A percentile compares a stretch with the other conserved stretches of the same genome.
phyloP scores from a whole-genome alignment of 2,113 vertebrate species.

The Cygnus buccinator region DNA sequence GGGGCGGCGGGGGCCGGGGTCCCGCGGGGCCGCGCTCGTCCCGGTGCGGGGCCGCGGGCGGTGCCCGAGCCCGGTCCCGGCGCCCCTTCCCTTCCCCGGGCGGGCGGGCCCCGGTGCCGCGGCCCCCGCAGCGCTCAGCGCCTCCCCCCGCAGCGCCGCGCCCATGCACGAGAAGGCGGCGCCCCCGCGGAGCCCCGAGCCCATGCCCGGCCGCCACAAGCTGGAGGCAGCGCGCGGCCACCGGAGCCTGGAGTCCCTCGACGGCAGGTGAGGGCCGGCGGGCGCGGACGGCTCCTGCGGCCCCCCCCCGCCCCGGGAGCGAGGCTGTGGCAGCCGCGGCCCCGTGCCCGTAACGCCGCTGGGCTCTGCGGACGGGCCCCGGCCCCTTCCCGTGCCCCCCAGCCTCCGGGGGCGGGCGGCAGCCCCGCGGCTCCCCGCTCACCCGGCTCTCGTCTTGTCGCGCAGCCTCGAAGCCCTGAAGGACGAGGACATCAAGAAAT shows the following conservation, averaged over 20 bases:
- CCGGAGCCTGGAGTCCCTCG: conserved; percentile 50
- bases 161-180: conserved; percentile 69
- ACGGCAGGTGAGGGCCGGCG: conserved; percentile 40
- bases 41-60: too few relatives aligned
- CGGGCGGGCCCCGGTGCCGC: too few relatives aligned
- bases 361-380: too few relatives aligned
- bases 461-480: conserved; percentile 74
- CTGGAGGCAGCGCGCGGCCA: conserved; percentile 62
- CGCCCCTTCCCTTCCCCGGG: too few relatives aligned
- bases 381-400: background rate
- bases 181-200: conserved; percentile 58
- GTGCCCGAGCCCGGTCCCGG: too few relatives aligned
- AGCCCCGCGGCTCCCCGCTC: background rate
- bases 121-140: background rate
- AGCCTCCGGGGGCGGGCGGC: accelerated
- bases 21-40: too few relatives aligned
- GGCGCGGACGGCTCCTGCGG: too few relatives aligned
- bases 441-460: conserved; percentile 9
- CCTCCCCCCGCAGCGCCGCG: conserved; percentile 39
- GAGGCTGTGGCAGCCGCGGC: too few relatives aligned
- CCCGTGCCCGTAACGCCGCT: too few relatives aligned
- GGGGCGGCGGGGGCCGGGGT: too few relatives aligned
- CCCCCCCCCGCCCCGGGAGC: too few relatives aligned
- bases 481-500: conserved; percentile 77
- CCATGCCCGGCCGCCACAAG: conserved; percentile 47